phyloP scores from a whole-genome alignment of 2,113 vertebrate genomes.

The Malaclemys terrapin region DNA sequence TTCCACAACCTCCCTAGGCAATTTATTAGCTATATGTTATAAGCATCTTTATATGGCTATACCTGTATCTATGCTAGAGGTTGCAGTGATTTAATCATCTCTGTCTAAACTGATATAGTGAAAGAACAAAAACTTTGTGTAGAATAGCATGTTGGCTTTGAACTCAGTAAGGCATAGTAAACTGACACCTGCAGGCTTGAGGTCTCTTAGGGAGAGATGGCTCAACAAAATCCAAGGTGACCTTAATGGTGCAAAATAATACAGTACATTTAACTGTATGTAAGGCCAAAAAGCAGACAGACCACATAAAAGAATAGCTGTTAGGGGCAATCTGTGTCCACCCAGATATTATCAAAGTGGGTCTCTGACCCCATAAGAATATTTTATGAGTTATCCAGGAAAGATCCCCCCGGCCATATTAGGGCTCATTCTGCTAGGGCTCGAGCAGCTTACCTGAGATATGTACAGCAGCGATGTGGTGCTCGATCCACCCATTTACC shows the following conservation, averaged over 20 bases:
- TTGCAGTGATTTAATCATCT: neutral
- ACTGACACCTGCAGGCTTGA: neutral
- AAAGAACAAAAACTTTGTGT: neutral
- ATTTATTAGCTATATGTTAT: neutral
- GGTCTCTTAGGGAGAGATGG: neutral
- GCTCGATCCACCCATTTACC: neutral
- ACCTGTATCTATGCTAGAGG: neutral
- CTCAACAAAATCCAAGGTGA: conserved; percentile 25
- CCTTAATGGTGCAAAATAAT: conserved; percentile 1
- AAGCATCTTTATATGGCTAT: neutral
- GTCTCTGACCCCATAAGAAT: neutral
- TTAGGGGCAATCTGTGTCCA: neutral
- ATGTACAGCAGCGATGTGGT: neutral
- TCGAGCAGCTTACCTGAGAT: neutral
- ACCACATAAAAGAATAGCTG: neutral
- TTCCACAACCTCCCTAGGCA: too few species aligned
- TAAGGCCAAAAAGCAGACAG: neutral
- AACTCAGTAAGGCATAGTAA: neutral
- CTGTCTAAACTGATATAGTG: neutral
- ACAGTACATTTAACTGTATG: neutral
- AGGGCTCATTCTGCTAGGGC: too few species aligned
- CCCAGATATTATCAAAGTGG: neutral
- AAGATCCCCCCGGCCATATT: neutral
- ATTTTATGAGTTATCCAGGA: neutral
- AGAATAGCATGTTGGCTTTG: neutral